Conservation (phyloP, 2,113 vertebrate genomes). For the Odontesthes bonariensis region DNA sequence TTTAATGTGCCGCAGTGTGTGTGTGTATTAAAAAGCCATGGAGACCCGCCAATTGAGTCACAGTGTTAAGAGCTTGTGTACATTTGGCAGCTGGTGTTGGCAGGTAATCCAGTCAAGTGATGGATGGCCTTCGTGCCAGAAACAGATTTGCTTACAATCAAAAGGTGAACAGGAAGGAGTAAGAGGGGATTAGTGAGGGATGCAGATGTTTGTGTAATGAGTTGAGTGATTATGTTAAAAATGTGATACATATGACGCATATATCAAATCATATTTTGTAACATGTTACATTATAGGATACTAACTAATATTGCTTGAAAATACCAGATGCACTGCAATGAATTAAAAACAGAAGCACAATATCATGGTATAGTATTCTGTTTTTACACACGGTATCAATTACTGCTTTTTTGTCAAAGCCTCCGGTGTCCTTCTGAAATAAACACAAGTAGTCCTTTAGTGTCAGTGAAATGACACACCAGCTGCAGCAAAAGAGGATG, state of each 20-base stretch:
- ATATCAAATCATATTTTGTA: background rate
- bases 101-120: constrained; percentile 70
- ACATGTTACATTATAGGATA: background rate
- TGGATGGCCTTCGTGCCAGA: constrained; percentile 47
- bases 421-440: background rate
- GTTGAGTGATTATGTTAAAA: constrained; percentile 9
- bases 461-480: background rate
- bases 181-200: constrained; percentile 26
- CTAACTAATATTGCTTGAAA: background rate
- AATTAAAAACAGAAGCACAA: background rate
- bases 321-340: background rate
- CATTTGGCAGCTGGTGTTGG: constrained; percentile 73
- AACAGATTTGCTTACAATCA: constrained; percentile 52
- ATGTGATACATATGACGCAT: background rate
- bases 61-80: constrained; percentile 72
- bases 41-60: constrained; percentile 67
- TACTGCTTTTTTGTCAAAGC: background rate
- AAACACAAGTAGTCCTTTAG: no score
- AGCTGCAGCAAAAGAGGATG: background rate
- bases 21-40: constrained; percentile 51
- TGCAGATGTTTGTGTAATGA: constrained; percentile 19
- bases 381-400: background rate
- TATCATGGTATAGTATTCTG: no score
- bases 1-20: constrained; percentile 7
- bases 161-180: constrained; percentile 40